phyloP scores from a whole-genome alignment of 2,888 invertebrate genomes.

The Heliconius ethilla region DNA sequence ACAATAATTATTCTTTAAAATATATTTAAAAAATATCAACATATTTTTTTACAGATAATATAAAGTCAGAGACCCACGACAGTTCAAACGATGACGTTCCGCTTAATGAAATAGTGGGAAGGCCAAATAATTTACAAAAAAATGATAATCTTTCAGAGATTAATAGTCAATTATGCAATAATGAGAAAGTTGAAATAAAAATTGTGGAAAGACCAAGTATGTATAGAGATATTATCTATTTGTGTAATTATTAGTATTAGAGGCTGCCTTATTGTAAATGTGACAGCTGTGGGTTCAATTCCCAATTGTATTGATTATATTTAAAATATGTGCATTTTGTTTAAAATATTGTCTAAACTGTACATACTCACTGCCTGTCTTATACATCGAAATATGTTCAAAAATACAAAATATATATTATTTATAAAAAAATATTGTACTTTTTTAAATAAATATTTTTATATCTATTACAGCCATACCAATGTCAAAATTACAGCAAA shows the following conservation, averaged over 20 bases:
- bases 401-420: too few relatives aligned
- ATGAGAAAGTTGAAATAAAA: slow-evolving; percentile 4
- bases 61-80: slow-evolving; percentile 50
- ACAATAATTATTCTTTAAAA: too few relatives aligned
- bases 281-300: too few relatives aligned
- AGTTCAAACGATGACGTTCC: slow-evolving; percentile 60
- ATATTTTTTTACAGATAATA: slow-evolving; percentile 36
- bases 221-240: slow-evolving; percentile 19
- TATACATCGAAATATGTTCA: too few relatives aligned
- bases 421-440: neutral
- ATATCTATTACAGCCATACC: slow-evolving; percentile 28
- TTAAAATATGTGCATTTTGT: too few relatives aligned
- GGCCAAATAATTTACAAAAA: neutral
- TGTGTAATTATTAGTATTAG: too few relatives aligned
- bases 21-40: neutral
- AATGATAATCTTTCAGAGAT: neutral
- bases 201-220: slow-evolving; percentile 43
- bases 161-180: neutral
- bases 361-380: too few relatives aligned
- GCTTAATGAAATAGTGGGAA: slow-evolving; percentile 41
- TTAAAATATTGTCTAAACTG: too few relatives aligned
- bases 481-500: slow-evolving; percentile 31
- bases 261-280: too few relatives aligned
- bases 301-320: too few relatives aligned
- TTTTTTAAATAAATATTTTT: neutral